Conservation (phyloP, 1,140 invertebrate species). For the Ctenoplectra terminalis region DNA sequence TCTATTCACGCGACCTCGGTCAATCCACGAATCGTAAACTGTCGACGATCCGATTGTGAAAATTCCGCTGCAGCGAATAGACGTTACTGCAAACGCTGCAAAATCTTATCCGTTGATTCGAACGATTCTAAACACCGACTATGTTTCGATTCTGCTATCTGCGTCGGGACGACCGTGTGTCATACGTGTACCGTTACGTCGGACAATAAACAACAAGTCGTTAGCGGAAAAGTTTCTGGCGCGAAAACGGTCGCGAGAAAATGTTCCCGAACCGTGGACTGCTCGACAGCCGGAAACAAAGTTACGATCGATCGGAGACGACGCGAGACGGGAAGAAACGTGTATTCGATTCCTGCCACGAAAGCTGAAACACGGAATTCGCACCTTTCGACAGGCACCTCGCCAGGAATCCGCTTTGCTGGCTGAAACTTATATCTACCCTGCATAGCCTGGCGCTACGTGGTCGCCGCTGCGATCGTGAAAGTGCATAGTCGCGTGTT, state of each 20-base stretch:
- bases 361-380: not conserved
- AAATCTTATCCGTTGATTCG: not conserved
- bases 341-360: not conserved
- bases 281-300: not conserved
- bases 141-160: not conserved
- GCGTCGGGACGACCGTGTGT: not conserved
- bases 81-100: not conserved
- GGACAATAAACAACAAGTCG: not conserved
- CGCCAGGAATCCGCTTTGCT: constrained; percentile 66
- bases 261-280: not conserved
- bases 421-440: constrained; percentile 39
- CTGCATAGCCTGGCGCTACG: constrained; percentile 23
- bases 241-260: not conserved
- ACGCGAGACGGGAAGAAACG: not conserved
- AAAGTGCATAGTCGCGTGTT: constrained; percentile 59
- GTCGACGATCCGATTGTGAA: not conserved
- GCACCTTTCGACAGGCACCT: constrained; percentile 47
- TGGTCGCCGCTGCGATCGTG: constrained; percentile 43
- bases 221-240: constrained; percentile 2
- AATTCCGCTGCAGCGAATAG: not conserved
- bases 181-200: not conserved
- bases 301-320: not conserved
- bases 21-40: not conserved
- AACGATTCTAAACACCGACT: not conserved
- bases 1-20: constrained; percentile 21